Percentiles rank a stretch among this genome's conserved stretches.
Conservation (phyloP, 2,113 vertebrate species). For the Conger conger region DNA sequence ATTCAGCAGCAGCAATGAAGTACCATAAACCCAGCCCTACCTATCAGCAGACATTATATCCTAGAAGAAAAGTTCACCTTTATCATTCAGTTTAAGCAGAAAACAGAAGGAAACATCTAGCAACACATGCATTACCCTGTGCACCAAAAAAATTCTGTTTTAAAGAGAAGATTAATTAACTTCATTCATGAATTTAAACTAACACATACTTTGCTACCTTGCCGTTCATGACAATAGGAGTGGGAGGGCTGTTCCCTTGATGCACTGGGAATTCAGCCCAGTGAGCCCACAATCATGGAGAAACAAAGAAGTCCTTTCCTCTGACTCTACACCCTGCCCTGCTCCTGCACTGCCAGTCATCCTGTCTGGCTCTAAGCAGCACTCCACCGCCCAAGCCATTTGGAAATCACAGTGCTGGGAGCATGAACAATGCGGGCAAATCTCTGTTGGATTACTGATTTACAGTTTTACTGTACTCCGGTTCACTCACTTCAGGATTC, state of each 20-base stretch:
- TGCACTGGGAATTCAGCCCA: not conserved
- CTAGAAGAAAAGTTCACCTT: not conserved
- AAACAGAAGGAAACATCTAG: not conserved
- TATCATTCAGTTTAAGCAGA: not conserved
- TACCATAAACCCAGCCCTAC: not conserved
- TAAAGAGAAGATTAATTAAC: not conserved
- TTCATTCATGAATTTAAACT: not conserved
- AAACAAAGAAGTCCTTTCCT: not conserved
- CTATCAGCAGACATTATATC: not conserved
- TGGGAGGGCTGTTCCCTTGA: not conserved
- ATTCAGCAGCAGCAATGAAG: not conserved
- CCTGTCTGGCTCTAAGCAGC: not conserved
- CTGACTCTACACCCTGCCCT: not conserved
- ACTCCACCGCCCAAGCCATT: not conserved
- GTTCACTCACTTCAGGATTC: not conserved
- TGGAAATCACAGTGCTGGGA: slow-evolving; percentile 9
- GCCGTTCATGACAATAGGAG: not conserved
- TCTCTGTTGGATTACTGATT: not conserved
- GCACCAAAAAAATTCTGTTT: not conserved
- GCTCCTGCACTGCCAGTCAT: no score
- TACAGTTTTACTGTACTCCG: not conserved
- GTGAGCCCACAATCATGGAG: not conserved
- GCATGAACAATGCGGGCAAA: not conserved
- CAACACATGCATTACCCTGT: not conserved
- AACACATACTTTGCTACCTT: not conserved